Conservation (phyloP, 2,888 invertebrate species). For the Subacronicta megacephala region DNA sequence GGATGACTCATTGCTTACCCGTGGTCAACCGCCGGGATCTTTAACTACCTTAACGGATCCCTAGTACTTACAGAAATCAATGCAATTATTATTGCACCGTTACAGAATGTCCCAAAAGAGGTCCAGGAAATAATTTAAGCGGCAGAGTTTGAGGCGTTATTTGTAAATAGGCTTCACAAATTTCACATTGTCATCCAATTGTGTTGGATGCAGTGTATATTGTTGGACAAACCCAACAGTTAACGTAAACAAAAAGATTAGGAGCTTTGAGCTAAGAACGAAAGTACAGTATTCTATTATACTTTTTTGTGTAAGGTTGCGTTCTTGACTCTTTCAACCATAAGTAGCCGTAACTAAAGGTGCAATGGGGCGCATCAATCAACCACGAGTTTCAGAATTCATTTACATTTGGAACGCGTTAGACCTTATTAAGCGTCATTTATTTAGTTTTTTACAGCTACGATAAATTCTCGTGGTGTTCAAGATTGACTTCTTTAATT, state of each 20-base stretch:
- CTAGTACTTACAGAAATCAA: slow-evolving; percentile 57
- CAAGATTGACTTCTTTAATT: slow-evolving; percentile 9
- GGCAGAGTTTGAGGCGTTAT: slow-evolving; percentile 57
- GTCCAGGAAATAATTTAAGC: slow-evolving; percentile 43
- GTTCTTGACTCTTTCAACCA: slow-evolving; percentile 33
- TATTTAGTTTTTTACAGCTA: slow-evolving; percentile 32
- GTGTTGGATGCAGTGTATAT: slow-evolving; percentile 44
- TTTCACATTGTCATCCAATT: slow-evolving; percentile 58
- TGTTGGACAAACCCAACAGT: slow-evolving; percentile 38
- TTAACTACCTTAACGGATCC: slow-evolving; percentile 69
- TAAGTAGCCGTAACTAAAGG: slow-evolving; percentile 50
- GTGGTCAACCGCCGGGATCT: slow-evolving; percentile 65
- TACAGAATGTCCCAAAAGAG: slow-evolving; percentile 50
- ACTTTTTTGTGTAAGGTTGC: slow-evolving; percentile 23
- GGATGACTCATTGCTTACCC: slow-evolving; percentile 77
- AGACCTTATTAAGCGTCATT: slow-evolving; percentile 24
- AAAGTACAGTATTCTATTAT: slow-evolving; percentile 22
- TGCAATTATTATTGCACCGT: slow-evolving; percentile 64
- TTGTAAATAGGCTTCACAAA: slow-evolving; percentile 57
- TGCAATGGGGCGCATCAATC: slow-evolving; percentile 48
- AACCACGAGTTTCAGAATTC: slow-evolving; percentile 35
- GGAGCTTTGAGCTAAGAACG: slow-evolving; percentile 10
- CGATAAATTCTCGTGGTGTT: slow-evolving; percentile 26
- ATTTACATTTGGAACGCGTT: slow-evolving; percentile 51
- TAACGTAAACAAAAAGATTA: slow-evolving; percentile 54